phyloP scores from a whole-genome alignment of 2,888 invertebrate genomes.

The Andrena camellia region DNA sequence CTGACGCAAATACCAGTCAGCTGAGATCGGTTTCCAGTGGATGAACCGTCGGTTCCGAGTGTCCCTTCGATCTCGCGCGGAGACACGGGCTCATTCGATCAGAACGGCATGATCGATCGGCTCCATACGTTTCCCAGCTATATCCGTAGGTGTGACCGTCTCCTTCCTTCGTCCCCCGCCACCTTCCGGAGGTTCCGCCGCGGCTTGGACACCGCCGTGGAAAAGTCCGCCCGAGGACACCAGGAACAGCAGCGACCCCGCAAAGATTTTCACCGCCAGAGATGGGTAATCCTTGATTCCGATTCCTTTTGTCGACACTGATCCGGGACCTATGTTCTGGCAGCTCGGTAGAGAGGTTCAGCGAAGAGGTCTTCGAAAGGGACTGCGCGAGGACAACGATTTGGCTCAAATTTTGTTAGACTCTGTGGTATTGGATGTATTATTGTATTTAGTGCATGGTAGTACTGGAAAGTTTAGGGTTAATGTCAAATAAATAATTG shows the following conservation, averaged over 20 bases:
- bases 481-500: too few relatives aligned
- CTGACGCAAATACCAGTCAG: constrained; percentile 71
- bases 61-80: constrained; percentile 77
- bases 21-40: constrained; percentile 79
- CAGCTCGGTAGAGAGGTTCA: too few relatives aligned
- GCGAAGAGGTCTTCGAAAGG: too few relatives aligned
- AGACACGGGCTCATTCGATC: constrained; percentile 73
- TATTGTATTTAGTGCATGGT: too few relatives aligned
- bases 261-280: neutral
- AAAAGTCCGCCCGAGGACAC: constrained; percentile 5
- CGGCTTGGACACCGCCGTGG: constrained; percentile 12
- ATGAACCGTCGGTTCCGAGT: constrained; percentile 74
- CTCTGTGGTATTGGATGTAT: too few relatives aligned
- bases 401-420: too few relatives aligned
- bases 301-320: neutral
- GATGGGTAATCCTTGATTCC: neutral
- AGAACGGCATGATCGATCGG: constrained; percentile 74
- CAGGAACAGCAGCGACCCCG: neutral
- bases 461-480: too few relatives aligned
- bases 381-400: too few relatives aligned
- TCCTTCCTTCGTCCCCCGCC: constrained; percentile 17
- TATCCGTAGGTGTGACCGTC: constrained; percentile 17
- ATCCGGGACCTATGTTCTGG: too few relatives aligned
- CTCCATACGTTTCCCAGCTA: constrained; percentile 35
- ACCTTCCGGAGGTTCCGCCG: constrained; percentile 18